Evolutionary conservation across 2,113 vertebrate genomes (phyloP), one percentile per base, ranked within the genome.

Genomic region (Furnarius figulus): DNA sequence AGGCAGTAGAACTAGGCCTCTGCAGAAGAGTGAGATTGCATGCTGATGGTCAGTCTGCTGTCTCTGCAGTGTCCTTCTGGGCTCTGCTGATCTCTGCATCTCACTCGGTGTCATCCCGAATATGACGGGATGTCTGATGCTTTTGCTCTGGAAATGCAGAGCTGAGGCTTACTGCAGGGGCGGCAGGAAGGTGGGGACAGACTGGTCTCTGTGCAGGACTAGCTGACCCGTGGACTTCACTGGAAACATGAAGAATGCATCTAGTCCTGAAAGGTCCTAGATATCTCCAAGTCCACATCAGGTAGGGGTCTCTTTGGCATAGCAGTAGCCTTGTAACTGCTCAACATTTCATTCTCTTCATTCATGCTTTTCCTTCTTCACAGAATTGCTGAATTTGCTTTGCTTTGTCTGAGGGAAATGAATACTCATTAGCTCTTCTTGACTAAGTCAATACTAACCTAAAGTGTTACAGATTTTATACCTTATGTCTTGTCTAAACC

Each of bases 51-150:
- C 56, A 61, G n/a, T 20, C 59, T 55, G 67, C 50, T 85, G 76
- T 70, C 27, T 55, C 72, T 90, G 66, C 22, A 47, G 73, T 5
- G 0, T 50, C 93, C 25, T 85, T 68, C 42, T 19, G 47, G 50
- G 44, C 33, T 40, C 52, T 95, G 70, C 62, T 58, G 74, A 31
- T 76, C 52, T 47, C 46, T 39, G 50, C 1, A 2, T 74, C 8
- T 4, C 39, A 4, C 35, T 63, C 0, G 0, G 23, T 65, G 49
- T 52, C 87, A 58, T 71, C 53, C 59, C 0, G 0, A 50, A 28
- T 44, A 7, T 5, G 4, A 22, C 37, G 59, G 70, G 37, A 25
- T 44, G 22, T 52, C 55, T 56, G 84, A 82, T 66, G 44, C 2
- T 0, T 73, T 68, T 61, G 14, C 53, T 46, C 40, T 68, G 53